phyloP scores from a whole-genome alignment of 2,113 vertebrate species.

The Pleuronectes platessa region DNA sequence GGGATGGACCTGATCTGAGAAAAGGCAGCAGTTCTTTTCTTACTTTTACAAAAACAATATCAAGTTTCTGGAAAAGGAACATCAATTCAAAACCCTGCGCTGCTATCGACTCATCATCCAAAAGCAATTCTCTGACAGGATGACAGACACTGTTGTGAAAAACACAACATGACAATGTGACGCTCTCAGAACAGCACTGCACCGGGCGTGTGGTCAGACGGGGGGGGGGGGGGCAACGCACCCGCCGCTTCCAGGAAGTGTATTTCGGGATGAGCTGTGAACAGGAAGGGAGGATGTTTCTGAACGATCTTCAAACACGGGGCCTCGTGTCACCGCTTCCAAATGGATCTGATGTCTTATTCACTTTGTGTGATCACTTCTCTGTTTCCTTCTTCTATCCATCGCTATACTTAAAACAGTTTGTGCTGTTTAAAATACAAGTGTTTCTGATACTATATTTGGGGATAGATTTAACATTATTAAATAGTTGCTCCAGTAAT shows the following conservation, averaged over 20 bases:
- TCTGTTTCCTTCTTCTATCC: no score
- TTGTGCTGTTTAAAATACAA: no score
- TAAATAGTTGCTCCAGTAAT: no score
- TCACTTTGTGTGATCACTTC: not conserved
- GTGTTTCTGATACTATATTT: no score
- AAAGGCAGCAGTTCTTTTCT: constrained; percentile 1
- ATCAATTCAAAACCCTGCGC: not conserved
- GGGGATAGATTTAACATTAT: no score
- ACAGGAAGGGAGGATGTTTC: not conserved
- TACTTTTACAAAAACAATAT: not conserved
- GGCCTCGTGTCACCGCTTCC: not conserved
- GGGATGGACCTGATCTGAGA: constrained; percentile 7
- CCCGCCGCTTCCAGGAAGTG: not conserved
- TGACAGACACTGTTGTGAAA: constrained; percentile 29
- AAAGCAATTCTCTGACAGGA: constrained; percentile 13
- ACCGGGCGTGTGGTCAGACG: not conserved
- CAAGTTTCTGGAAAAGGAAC: not conserved
- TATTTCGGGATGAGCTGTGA: constrained; percentile 44
- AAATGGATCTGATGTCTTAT: no score
- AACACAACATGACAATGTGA: constrained; percentile 27
- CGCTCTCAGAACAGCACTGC: constrained; percentile 14
- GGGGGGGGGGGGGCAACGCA: not conserved
- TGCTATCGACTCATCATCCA: constrained; percentile 11
- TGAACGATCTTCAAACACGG: not conserved
- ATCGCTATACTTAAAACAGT: no score